Base-by-base conservation (phyloP, 2,888 invertebrate genomes). In the Apamea anceps region DNA sequence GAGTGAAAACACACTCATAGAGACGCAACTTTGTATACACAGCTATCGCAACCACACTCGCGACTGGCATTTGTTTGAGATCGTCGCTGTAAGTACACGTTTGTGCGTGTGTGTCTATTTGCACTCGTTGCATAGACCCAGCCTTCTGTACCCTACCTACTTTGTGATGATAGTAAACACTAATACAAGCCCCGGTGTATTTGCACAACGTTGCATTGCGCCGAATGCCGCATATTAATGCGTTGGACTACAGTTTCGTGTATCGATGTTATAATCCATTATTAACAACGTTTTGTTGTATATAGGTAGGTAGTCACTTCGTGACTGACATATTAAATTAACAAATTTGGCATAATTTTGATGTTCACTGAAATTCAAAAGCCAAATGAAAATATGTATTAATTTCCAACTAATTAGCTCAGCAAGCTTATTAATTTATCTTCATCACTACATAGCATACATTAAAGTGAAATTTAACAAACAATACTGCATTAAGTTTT, bases 171-270 rank as follows among this genome's bases (percentile, higher is more conserved):
- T 77, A 79, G 91, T 82, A 92, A 92, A 93, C 92, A 93, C 88
- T 92, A 92, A 93, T 93, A 93, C 93, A 93, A 92, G 90, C 91
- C 79, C 85, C 84, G 82, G 88, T 89, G 88, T 93, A 92, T 94
- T 94, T 94, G 92, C 91, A 90, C 92, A 91, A 89, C 91, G 91
- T 89, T 89, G 91, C 86, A 89, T 86, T 85, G 90, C 87, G 82
- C 79, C 80, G 91, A 89, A 88, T 82, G 87, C 87, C 88, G 94
- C 90, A 94, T 94, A 92, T 91, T 94, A 94, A 94, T 94, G 92
- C 80, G 83, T 80, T 79, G 1, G 73, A 72, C 74, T 87, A 87
- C 77, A 84, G 45, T 57, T 78, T 57, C 62, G 65, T 80, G 76
- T 79, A 80, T 79, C 66, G 75, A 81, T 81, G 76, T 48, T 79